Conservation (phyloP, 2,113 vertebrate genomes). For the Brevimyrus niger region DNA sequence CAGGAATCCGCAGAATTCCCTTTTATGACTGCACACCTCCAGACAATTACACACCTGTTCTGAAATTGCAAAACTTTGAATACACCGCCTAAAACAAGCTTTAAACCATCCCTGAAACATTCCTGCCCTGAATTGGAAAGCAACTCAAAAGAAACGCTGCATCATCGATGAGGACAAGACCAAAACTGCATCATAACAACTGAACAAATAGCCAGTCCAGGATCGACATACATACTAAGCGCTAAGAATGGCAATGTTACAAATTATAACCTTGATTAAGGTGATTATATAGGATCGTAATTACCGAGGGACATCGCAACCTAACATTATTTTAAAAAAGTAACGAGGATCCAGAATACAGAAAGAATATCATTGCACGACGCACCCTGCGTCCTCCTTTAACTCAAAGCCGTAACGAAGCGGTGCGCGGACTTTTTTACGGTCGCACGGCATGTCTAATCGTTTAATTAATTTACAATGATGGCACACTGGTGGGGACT, state of each 20-base stretch:
- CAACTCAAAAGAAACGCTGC: neutral
- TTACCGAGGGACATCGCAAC: neutral
- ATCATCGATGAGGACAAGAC: neutral
- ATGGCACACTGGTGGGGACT: neutral
- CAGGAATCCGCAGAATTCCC: neutral
- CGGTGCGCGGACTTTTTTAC: neutral
- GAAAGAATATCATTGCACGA: neutral
- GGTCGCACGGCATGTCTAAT: neutral
- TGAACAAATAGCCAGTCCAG: neutral
- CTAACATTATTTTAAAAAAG: neutral
- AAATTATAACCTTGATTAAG: neutral
- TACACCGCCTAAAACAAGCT: neutral
- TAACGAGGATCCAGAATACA: neutral
- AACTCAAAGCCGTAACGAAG: neutral
- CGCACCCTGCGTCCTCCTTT: neutral
- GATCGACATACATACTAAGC: neutral
- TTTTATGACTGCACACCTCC: neutral
- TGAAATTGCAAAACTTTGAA: neutral
- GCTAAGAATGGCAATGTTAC: neutral
- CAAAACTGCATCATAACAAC: neutral
- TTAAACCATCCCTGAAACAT: neutral
- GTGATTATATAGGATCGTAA: neutral
- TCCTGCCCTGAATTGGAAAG: neutral
- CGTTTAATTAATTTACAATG: neutral
- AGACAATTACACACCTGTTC: neutral